Conservation (phyloP, 2,797 vertebrate species). For the Cossypha dichroa region DNA sequence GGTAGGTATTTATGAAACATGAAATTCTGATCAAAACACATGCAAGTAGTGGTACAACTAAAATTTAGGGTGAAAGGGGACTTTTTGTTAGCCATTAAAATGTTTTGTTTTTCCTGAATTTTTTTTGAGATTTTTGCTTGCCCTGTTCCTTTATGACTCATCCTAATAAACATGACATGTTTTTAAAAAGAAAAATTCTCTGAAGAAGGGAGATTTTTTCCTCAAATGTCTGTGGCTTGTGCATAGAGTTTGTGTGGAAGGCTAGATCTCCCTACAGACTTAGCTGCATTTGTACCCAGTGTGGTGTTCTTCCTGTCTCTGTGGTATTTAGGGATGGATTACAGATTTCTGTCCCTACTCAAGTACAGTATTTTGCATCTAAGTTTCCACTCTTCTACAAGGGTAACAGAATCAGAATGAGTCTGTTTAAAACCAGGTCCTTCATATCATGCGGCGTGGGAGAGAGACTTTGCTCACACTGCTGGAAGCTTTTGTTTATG, state of each 20-base stretch:
- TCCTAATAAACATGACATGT: neutral
- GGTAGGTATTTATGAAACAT: neutral
- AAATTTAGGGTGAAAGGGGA: accelerated
- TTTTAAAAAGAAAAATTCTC: neutral
- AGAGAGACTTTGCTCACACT: conserved; percentile 94
- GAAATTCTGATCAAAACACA: neutral
- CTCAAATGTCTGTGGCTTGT: neutral
- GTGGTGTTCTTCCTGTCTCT: neutral
- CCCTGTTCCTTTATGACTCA: neutral
- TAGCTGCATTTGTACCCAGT: neutral
- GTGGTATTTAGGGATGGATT: neutral
- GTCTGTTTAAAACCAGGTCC: conserved; percentile 80
- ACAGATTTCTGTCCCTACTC: neutral
- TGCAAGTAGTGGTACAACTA: neutral
- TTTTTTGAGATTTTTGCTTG: neutral
- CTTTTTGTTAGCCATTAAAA: neutral
- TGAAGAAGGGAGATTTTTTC: neutral
- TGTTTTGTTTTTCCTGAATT: neutral
- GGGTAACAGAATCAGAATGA: neutral
- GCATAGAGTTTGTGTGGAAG: neutral
- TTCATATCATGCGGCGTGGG: conserved; percentile 97
- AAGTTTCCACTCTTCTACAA: neutral
- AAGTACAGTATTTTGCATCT: neutral
- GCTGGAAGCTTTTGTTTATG: conserved; percentile 97
- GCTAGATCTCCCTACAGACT: neutral